Percentiles rank a stretch among this genome's conserved stretches.
phyloP scores from a whole-genome alignment of 2,113 vertebrate genomes.

The Cephalopholis sonnerati region DNA sequence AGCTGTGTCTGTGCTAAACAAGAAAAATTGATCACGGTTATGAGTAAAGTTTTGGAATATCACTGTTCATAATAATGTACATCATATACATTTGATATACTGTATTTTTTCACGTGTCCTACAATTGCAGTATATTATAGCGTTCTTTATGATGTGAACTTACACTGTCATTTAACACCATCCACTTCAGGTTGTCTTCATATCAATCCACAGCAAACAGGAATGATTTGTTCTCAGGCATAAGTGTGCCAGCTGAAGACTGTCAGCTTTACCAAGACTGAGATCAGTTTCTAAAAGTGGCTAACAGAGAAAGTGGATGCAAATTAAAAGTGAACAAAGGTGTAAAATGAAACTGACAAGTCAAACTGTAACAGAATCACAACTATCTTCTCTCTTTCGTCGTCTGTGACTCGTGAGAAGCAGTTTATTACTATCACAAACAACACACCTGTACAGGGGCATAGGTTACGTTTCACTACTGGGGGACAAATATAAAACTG shows the following conservation, averaged over 20 bases:
- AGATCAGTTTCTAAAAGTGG: background rate
- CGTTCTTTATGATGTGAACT: slow-evolving; percentile 5
- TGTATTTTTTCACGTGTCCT: background rate
- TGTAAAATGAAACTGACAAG: too few relatives aligned
- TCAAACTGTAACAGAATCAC: background rate
- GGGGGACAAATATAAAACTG: too few relatives aligned
- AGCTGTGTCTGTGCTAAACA: slow-evolving; percentile 63
- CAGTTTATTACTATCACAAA: too few relatives aligned
- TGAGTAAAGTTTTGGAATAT: slow-evolving; percentile 47
- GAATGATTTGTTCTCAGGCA: background rate
- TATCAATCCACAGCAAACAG: background rate
- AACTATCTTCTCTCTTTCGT: background rate
- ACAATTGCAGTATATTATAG: slow-evolving; percentile 9
- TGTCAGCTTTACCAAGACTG: background rate
- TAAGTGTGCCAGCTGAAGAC: background rate
- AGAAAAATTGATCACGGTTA: slow-evolving; percentile 65
- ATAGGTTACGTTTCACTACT: too few relatives aligned
- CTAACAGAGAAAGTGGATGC: background rate
- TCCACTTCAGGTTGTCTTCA: background rate
- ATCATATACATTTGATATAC: slow-evolving; percentile 26
- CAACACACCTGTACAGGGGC: too few relatives aligned
- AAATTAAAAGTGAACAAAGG: too few relatives aligned
- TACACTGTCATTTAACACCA: background rate
- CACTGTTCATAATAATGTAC: slow-evolving; percentile 54
- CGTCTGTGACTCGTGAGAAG: background rate